Evolutionary conservation across 2,888 invertebrate species (phyloP), one percentile per base, ranked within the genome.

Genomic region (Polymixis lichenea): DNA sequence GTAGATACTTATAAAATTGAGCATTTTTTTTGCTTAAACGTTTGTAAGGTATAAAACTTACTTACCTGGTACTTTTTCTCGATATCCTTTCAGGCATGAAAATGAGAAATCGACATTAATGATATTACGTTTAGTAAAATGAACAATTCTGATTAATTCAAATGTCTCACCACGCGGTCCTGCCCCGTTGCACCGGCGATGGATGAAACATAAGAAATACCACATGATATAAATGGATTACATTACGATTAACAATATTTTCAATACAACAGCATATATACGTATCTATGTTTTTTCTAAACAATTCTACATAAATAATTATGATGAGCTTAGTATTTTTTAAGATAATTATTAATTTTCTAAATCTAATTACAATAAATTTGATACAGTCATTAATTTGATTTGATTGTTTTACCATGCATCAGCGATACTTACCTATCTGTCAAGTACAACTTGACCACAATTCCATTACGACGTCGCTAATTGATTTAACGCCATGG

Each of bases 1-100:
- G 6, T 9, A 62, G 15, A n/a, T 43, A 19, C 62, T 64, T n/a
- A 15, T 62, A 11, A 38, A 53, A 53, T 68, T 17, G 5, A 17
- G 22, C 1, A 19, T 38, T 17, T 49, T 22, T 32, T 38, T 49
- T 0, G 56, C 3, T 28, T 51, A n/a, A 60, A 51, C n/a, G 1
- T 46, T 62, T 15, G 9, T 17, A 19, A 46, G 4, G 43, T 32
- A 49, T 38, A 49, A 38, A 65, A 49, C 13, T 60, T 15, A 92
- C 96, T 95, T 91, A 96, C 96, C 95, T 94, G 85, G 87, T 95
- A 92, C 82, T 91, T 90, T 87, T 91, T 92, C 83, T 92, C 87
- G 43, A 97, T 93, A 90, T 97, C 97, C 97, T 97, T 92, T 82
- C 11, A 77, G 74, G 91, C 90, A 90, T 91, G 90, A 89, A 92